Base-by-base conservation (phyloP, 2,797 vertebrate species). In the Varecia variegata region DNA sequence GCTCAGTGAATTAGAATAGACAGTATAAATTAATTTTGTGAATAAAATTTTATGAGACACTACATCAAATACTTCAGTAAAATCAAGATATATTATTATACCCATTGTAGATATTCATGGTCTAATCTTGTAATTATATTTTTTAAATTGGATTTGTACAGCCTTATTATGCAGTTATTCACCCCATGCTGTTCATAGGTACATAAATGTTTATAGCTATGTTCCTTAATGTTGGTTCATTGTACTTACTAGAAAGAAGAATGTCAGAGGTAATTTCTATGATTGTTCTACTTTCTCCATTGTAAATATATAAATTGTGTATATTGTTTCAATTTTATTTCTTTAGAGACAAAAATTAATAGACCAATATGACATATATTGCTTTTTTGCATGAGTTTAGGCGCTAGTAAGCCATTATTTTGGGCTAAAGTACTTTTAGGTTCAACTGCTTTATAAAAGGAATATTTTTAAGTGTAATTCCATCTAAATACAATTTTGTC, bases 1-100 rank as follows among this genome's bases (percentile, higher is more conserved):
- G n/a, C 77, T 97, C 81, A 38, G 52, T 93, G 90, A 96, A 96
- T 97, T 97, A 93, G 56, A 97, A 92, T 71, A 97, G 96, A 96
- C 73, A 93, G 43, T 91, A 83, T 94, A 97, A 98, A 96, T 98
- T 97, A 97, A 97, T 97, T 97, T 97, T 92, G 68, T 96, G 94
- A 93, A 94, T 97, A 97, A 97, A 97, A 97, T 97, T 96, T 98
- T 97, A 97, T 95, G 96, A 97, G 95, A 88, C 70, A 97, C 84
- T 97, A 83, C 62, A 97, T 97, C 96, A 98, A 92, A 93, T 95
- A 93, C 95, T 94, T 97, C 77, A 89, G 93, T 93, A 96, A 97
- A 97, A 97, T 96, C 92, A 97, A 97, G 93, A 97, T 96, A 60
- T 88, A 96, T 96, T 96, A 90, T 96, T 96, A 56, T 40, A 94